phyloP scores from a whole-genome alignment of 1,140 invertebrate genomes.

The Scylla paramamosain region DNA sequence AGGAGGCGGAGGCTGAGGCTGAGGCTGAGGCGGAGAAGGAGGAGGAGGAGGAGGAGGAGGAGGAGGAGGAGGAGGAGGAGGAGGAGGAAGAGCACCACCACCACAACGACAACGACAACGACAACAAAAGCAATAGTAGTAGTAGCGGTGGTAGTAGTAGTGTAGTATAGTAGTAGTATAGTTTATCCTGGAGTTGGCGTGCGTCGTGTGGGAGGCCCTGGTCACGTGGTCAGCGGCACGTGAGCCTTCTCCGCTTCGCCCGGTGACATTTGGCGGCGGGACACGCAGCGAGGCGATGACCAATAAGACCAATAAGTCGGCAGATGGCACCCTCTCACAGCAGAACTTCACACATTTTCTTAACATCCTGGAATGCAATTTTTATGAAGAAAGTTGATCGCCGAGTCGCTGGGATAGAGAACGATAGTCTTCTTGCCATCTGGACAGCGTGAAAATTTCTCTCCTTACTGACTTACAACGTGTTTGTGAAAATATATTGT shows the following conservation, averaged over 20 bases:
- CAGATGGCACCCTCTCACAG: background rate
- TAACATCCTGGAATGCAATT: background rate
- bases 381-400: conserved; percentile 23
- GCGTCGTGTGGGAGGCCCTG: background rate
- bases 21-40: background rate
- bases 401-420: background rate
- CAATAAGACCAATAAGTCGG: background rate
- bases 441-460: background rate
- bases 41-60: too few species aligned
- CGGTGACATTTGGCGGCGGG: too few species aligned
- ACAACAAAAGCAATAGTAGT: too few species aligned
- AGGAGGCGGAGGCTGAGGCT: too few species aligned
- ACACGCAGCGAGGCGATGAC: too few species aligned
- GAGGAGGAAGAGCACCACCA: too few species aligned
- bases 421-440: background rate
- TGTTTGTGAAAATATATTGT: background rate
- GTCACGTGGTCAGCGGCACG: background rate
- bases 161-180: too few species aligned
- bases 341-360: background rate
- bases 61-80: too few species aligned
- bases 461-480: background rate
- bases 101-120: too few species aligned
- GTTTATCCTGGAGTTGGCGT: too few species aligned
- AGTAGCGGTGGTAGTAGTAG: too few species aligned
- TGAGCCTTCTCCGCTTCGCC: background rate